Evolutionary conservation across 2,888 invertebrate species (phyloP).

Genomic region (Xanthia togata): DNA sequence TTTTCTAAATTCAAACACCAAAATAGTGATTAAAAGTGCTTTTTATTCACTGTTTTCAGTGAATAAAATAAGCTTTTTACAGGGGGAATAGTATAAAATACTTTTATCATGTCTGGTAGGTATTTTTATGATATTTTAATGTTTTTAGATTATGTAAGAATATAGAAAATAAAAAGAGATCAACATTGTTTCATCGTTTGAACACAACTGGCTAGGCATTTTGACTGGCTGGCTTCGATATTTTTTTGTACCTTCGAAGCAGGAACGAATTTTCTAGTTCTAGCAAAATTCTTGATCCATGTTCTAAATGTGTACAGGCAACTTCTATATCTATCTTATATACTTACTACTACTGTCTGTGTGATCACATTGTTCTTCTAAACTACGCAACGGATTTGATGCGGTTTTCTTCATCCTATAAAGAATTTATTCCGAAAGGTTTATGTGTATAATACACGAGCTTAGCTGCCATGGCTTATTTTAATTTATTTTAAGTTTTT

Average conservation of each 20-base stretch:
- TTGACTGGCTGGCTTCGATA: neutral
- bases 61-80: too few species aligned
- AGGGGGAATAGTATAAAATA: too few species aligned
- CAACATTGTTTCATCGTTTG: neutral
- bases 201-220: slow-evolving; percentile 6
- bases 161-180: neutral
- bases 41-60: too few species aligned
- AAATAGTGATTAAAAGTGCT: too few species aligned
- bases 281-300: neutral
- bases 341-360: too few species aligned
- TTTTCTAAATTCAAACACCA: too few species aligned
- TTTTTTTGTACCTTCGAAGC: neutral
- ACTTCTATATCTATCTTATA: too few species aligned
- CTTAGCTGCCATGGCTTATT: too few species aligned
- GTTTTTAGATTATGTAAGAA: neutral
- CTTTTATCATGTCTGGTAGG: neutral
- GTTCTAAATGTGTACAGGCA: neutral
- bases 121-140: neutral
- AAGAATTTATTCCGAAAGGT: too few species aligned
- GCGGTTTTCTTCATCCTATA: too few species aligned
- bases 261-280: neutral
- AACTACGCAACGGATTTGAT: neutral
- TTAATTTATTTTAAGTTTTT: too few species aligned
- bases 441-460: too few species aligned
- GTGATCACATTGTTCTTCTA: neutral